A percentile compares a stretch with the other conserved stretches of the same genome.
Conservation (phyloP, 2,888 invertebrate species). For the Thalpophila matura region DNA sequence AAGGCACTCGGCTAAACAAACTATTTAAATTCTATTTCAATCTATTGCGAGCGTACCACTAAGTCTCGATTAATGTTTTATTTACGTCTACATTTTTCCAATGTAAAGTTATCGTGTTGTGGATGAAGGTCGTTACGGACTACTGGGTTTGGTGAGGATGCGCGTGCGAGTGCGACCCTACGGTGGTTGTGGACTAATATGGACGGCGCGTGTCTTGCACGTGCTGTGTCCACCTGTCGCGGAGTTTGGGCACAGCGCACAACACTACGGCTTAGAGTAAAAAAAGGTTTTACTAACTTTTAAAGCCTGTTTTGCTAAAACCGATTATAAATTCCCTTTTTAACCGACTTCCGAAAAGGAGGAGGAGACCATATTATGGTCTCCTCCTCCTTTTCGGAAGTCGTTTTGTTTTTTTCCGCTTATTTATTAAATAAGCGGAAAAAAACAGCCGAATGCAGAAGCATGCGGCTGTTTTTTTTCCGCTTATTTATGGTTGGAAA, state of each 20-base stretch:
- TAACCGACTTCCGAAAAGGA: no score
- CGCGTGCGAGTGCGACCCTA: conserved; percentile 25
- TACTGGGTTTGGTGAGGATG: conserved; percentile 35
- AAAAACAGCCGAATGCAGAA: no score
- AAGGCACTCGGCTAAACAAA: conserved; percentile 58
- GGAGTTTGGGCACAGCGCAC: neutral
- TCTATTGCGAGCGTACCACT: conserved; percentile 58
- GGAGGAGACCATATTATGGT: no score
- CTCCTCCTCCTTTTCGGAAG: no score
- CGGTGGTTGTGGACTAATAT: neutral
- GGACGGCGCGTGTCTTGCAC: conserved; percentile 45
- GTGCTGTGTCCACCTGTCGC: conserved; percentile 59
- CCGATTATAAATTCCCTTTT: neutral
- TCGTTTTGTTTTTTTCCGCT: no score
- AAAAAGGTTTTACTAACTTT: conserved; percentile 16
- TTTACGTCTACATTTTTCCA: conserved; percentile 65
- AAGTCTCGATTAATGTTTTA: conserved; percentile 68
- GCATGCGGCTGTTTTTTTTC: no score
- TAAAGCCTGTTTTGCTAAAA: neutral
- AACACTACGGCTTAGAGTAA: neutral
- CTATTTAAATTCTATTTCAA: conserved; percentile 66
- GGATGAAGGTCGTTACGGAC: conserved; percentile 61
- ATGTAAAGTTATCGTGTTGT: conserved; percentile 48
- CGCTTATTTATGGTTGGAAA: no score
- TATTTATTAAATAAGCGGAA: no score